These are phyloP conservation scores for Pycnonotus jocosus DNA, from an alignment of 2,113 vertebrate genomes.

Conservation along the genomic window DNA sequence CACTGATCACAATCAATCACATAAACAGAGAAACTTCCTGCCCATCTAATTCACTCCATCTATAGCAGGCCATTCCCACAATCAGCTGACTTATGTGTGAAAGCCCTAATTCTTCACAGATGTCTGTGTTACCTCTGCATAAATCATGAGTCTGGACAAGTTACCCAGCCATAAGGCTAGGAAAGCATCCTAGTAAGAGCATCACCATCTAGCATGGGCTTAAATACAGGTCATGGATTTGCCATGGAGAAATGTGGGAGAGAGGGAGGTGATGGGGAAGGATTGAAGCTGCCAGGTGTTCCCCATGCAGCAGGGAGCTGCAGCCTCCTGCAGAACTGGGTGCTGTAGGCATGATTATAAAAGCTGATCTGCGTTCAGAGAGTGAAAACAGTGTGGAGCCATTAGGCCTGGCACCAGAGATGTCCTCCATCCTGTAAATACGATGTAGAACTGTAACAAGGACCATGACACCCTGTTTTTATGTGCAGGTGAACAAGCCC, in stretches of 20 bases:
- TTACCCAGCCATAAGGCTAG: background rate
- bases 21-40: background rate
- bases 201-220: fast-evolving
- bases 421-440: background rate
- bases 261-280: background rate
- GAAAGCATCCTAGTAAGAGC: background rate
- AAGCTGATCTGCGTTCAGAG: background rate
- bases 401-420: background rate
- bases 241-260: background rate
- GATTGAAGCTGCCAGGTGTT: background rate
- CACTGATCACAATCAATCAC: background rate
- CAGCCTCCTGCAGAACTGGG: background rate
- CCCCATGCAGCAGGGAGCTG: fast-evolving
- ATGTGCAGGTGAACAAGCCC: background rate
- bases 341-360: background rate
- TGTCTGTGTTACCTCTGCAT: background rate
- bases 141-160: background rate
- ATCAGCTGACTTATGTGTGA: background rate
- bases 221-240: background rate
- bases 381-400: background rate
- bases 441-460: background rate
- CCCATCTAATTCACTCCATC: background rate
- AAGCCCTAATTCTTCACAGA: background rate
- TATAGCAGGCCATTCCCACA: background rate
- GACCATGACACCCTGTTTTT: background rate